Evolutionary conservation across 2,113 vertebrate genomes (phyloP), one percentile per base, ranked within the genome.

Genomic region (Mobula hypostoma): DNA sequence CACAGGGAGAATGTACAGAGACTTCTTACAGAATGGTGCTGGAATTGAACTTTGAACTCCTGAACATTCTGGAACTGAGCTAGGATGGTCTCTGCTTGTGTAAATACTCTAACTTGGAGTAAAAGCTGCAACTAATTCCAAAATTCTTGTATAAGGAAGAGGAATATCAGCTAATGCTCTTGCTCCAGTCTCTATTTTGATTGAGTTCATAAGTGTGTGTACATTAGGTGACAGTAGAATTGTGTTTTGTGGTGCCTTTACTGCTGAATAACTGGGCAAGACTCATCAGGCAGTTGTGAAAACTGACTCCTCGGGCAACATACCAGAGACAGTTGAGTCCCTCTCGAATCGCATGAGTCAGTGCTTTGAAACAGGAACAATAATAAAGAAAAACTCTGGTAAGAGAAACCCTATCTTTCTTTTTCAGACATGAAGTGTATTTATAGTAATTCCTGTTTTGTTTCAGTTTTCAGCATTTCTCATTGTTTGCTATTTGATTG

Each of bases 401-500:
- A 17, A 63, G 2, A 19, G 17, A 90, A n/a, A 7, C 14, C 29
- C 61, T 32, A 68, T 90, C 58, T 90, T 66, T 90, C 24, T 9
- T 27, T 85, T 66, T 90, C 85, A 90, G 61, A 66, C 58, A 29
- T 66, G 15, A 63, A n/a, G 61, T 90, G n/a, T 90, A 68, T 90
- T 90, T 66, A 36, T 61, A 90, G n/a, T n/a, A 90, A 7, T 90
- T 90, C 85, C n/a, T 90, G 61, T 90, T 90, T 90, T 90, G 58
- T 90, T 66, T 21, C 61, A 90, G 32, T 66, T 66, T 90, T 32
- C 29, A 66, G 61, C 14, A n/a, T 90, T 90, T 61, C n/a, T 66
- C 85, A 66, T 32, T 90, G 48, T 61, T 61, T 56, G 29, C 1
- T 90, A n/a, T 32, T 61, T 32, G 29, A 90, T 19, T n/a, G 17